These are phyloP conservation scores for Mythimna ferrago DNA, from an alignment of 2,888 invertebrate genomes.

Conservation along the genomic window DNA sequence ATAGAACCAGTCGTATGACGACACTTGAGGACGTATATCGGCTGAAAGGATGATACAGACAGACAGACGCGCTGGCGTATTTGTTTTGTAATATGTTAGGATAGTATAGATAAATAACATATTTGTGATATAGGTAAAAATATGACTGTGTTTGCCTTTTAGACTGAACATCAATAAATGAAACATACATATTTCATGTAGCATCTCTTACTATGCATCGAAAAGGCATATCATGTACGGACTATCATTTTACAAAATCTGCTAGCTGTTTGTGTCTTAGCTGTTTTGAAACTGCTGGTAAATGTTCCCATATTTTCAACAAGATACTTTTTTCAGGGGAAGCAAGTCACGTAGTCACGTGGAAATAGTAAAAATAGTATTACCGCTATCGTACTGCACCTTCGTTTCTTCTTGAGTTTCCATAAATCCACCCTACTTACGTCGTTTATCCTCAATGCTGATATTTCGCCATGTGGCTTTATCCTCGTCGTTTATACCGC, in stretches of 20 bases:
- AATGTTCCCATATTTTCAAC: neutral
- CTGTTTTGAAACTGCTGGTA: neutral
- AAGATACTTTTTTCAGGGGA: neutral
- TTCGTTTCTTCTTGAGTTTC: neutral
- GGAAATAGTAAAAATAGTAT: neutral
- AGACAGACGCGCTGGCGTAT: too few relatives aligned
- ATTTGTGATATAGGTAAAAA: neutral
- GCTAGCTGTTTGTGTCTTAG: neutral
- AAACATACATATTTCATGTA: constrained; percentile 3
- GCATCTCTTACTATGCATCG: neutral
- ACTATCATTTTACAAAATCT: constrained; percentile 10
- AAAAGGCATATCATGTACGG: neutral
- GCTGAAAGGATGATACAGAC: too few relatives aligned
- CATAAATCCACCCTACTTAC: too few relatives aligned
- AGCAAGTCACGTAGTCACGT: neutral
- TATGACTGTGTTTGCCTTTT: neutral
- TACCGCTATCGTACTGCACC: neutral
- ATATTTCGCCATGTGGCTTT: too few relatives aligned
- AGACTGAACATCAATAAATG: neutral
- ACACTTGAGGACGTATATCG: too few relatives aligned
- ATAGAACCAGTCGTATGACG: too few relatives aligned
- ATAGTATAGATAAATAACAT: too few relatives aligned
- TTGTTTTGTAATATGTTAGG: too few relatives aligned
- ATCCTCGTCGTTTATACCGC: too few relatives aligned
- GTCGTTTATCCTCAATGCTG: too few relatives aligned